Evolutionary conservation across 2,888 invertebrate species (phyloP).

Genomic region (Dicranocentrus wangi): DNA sequence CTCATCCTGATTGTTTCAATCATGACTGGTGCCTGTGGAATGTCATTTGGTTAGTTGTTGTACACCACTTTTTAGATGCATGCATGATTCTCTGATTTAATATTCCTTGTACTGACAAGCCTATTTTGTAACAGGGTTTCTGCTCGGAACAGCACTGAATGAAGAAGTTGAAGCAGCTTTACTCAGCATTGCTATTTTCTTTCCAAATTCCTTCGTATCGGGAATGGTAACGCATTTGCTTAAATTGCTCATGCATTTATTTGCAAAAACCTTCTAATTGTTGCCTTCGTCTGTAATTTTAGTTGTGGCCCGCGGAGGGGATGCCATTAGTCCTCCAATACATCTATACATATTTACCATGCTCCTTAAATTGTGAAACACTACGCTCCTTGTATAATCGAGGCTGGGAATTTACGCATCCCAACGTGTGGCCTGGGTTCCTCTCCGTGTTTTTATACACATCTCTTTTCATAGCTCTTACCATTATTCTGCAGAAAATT

Average conservation of each 20-base stretch:
- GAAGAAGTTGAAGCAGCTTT: neutral
- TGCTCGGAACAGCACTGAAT: no score
- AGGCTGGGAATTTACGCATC: slow-evolving; percentile 1
- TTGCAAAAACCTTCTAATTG: neutral
- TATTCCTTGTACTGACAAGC: no score
- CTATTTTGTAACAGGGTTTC: no score
- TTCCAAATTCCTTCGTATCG: neutral
- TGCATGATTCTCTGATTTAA: no score
- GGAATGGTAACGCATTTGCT: no score
- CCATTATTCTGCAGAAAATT: neutral
- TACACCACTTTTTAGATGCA: no score
- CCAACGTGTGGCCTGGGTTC: slow-evolving; percentile 5
- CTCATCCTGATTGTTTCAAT: neutral
- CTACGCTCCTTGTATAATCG: neutral
- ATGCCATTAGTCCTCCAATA: neutral
- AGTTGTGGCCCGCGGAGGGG: slow-evolving; percentile 13
- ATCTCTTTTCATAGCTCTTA: neutral
- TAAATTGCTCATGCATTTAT: neutral
- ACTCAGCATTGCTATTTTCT: neutral
- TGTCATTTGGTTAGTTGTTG: neutral
- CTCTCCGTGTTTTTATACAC: neutral
- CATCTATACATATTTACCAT: neutral
- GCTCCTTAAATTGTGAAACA: neutral
- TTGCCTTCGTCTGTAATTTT: no score
- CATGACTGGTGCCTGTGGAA: neutral